Conservation (phyloP, 2,797 vertebrate species). For the Lithobates sylvaticus region DNA sequence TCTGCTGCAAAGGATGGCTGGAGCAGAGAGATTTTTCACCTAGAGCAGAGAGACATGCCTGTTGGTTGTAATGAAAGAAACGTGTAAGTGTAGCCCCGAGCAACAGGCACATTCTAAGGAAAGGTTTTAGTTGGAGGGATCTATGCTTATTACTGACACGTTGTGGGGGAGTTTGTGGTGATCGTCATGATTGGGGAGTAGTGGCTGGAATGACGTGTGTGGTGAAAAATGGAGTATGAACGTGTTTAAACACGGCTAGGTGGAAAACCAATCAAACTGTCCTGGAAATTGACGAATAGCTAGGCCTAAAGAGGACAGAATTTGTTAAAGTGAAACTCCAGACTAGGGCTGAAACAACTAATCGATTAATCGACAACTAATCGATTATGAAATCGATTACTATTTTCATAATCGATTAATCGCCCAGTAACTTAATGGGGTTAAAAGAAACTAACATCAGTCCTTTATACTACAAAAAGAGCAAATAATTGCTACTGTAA, state of each 20-base stretch:
- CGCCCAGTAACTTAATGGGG: no score
- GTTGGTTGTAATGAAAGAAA: neutral
- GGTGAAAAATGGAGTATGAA: neutral
- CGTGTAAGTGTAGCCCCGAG: slow-evolving; percentile 14
- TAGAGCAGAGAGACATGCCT: neutral
- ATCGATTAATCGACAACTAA: no score
- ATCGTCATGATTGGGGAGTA: slow-evolving; percentile 2
- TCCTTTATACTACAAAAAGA: no score
- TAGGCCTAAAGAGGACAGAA: neutral
- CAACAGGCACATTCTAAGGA: neutral
- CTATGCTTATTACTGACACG: neutral
- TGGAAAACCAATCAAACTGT: neutral
- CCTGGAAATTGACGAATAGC: neutral
- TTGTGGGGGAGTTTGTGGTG: neutral
- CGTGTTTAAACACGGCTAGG: slow-evolving; percentile 44
- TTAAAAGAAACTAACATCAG: no score
- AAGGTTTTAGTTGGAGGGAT: neutral
- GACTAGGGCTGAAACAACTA: no score
- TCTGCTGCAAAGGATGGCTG: neutral
- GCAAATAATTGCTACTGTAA: no score
- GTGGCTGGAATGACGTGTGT: neutral
- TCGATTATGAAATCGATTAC: no score
- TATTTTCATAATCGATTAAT: no score
- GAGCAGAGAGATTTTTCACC: neutral
- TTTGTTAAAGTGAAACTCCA: neutral